Conservation (phyloP, 1,140 invertebrate species). For the Nixonia krombeini region DNA sequence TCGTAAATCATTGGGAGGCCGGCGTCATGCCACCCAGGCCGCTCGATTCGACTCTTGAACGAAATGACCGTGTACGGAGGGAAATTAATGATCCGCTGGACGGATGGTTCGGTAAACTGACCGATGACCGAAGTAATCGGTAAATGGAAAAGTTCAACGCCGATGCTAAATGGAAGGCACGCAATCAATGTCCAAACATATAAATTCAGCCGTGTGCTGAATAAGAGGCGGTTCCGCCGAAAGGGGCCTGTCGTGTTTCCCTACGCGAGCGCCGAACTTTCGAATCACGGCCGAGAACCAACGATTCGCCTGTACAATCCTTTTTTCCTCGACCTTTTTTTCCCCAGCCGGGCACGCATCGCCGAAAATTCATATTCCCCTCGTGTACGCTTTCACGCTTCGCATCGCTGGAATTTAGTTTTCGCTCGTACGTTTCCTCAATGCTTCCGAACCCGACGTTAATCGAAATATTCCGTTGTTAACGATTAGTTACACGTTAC, state of each 20-base stretch:
- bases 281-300: no score
- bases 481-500: no score
- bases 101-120: conserved; percentile 36
- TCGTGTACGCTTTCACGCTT: no score
- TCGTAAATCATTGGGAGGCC: conserved; percentile 26
- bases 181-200: conserved; percentile 44
- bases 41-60: conserved; percentile 18
- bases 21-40: conserved; percentile 16
- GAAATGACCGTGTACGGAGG: conserved; percentile 31
- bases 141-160: conserved; percentile 52
- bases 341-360: no score
- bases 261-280: no score
- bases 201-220: conserved; percentile 30
- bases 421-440: no score
- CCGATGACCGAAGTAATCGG: conserved; percentile 47
- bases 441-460: no score
- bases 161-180: conserved; percentile 29
- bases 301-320: no score
- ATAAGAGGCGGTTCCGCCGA: conserved; percentile 6
- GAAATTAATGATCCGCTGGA: conserved; percentile 47
- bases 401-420: no score
- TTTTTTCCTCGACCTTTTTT: no score
- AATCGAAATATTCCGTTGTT: no score
- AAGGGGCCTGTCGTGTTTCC: conserved; percentile 8
- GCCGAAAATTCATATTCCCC: no score